These are phyloP conservation scores for Globicephala melas DNA, from an alignment of 2,113 vertebrate genomes.

Conservation along the genomic window DNA sequence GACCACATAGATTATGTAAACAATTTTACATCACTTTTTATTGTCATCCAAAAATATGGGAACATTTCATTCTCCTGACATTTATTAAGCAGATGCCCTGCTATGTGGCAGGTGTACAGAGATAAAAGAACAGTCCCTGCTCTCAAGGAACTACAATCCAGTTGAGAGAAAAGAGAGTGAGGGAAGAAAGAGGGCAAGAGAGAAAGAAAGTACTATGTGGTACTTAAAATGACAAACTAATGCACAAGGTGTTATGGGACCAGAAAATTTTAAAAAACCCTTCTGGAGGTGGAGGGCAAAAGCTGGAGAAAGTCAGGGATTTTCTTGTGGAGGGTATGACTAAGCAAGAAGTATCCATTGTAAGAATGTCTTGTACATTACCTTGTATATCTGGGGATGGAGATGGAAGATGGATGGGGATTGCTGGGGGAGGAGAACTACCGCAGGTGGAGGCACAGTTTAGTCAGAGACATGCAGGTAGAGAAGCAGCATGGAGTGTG, in stretches of 20 bases:
- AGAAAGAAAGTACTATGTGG: not conserved
- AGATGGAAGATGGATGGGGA: not conserved
- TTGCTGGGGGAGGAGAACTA: fast-evolving
- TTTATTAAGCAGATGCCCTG: not conserved
- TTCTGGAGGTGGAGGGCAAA: not conserved
- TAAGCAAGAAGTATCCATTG: not conserved
- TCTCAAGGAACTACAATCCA: not conserved
- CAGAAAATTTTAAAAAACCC: not conserved
- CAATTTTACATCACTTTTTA: not conserved
- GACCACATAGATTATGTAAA: not conserved
- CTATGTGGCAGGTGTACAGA: not conserved
- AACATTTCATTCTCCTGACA: not conserved
- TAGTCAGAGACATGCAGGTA: not conserved
- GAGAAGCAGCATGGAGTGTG: not conserved
- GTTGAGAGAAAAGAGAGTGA: not conserved
- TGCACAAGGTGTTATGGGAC: not conserved
- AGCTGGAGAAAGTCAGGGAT: not conserved
- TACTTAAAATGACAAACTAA: not conserved
- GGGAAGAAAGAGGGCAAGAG: not conserved
- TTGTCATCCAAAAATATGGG: not conserved
- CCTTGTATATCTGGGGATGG: not conserved
- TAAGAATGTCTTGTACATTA: not conserved
- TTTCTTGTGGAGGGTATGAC: not conserved
- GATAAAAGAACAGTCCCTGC: not conserved
- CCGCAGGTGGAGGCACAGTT: fast-evolving